These are phyloP conservation scores for Halcyon leucocephala DNA, from an alignment of 2,797 vertebrate species.

Conservation along the genomic window DNA sequence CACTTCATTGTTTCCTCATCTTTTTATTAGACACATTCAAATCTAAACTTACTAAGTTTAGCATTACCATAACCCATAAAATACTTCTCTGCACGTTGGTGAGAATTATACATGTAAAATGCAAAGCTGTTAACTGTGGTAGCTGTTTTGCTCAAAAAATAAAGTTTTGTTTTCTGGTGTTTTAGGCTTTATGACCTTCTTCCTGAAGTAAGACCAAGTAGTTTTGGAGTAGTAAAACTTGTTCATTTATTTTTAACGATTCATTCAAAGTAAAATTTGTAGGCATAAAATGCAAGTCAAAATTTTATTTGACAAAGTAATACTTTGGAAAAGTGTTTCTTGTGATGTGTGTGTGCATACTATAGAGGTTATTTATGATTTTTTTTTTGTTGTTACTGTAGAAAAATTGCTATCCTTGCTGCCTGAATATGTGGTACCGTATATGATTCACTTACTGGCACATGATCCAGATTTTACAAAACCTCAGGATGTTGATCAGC, in stretches of 20 bases:
- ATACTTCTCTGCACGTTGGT: neutral
- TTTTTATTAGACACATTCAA: neutral
- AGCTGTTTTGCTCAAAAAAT: neutral
- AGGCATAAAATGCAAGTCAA: neutral
- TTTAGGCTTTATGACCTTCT: neutral
- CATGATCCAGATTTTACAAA: constrained; percentile 99
- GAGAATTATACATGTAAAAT: neutral
- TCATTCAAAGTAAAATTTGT: neutral
- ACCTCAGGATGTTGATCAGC: constrained; percentile 96
- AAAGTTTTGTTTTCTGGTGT: neutral
- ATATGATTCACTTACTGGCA: constrained; percentile 97
- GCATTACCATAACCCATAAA: neutral
- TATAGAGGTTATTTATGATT: neutral
- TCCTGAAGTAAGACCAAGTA: neutral
- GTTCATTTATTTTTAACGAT: neutral
- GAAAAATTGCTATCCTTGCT: constrained; percentile 95
- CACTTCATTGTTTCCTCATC: neutral
- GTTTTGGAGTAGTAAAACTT: neutral
- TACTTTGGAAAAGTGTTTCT: neutral
- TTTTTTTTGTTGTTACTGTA: constrained; percentile 63
- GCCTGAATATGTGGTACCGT: constrained; percentile 97
- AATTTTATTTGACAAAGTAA: neutral
- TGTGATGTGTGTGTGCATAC: neutral
- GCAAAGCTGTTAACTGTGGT: neutral
- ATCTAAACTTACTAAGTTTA: neutral